Evolutionary conservation across 2,797 vertebrate genomes (phyloP).

Genomic region (Mus caroli): DNA sequence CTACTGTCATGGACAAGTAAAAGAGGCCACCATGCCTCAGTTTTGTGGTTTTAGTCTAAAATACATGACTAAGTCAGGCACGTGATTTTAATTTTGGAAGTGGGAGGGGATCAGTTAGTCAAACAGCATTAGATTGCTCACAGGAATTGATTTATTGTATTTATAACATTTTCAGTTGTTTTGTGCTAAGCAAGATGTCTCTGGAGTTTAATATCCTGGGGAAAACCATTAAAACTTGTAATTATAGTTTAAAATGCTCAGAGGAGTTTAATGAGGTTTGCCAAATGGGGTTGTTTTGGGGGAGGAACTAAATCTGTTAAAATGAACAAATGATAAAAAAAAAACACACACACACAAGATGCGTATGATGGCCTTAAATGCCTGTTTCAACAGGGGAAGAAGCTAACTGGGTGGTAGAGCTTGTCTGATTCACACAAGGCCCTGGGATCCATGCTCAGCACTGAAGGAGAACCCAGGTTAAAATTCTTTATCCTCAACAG

Average conservation of each 20-base stretch:
- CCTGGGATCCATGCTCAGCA: not conserved
- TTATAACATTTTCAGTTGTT: not conserved
- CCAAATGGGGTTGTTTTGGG: not conserved
- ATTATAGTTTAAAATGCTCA: conserved; percentile 36
- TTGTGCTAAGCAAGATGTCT: conserved; percentile 1
- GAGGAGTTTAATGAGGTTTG: conserved; percentile 48
- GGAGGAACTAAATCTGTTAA: conserved; percentile 2
- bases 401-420: not conserved
- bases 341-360: not conserved
- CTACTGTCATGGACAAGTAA: not conserved
- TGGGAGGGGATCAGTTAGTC: not conserved
- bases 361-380: not conserved
- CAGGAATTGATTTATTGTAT: not conserved
- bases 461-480: not conserved
- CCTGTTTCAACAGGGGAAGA: not conserved
- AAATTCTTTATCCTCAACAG: not conserved
- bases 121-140: not conserved
- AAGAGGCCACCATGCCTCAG: not conserved
- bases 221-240: conserved; percentile 31
- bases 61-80: not conserved
- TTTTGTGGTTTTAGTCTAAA: conserved; percentile 32
- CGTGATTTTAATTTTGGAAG: conserved; percentile 19
- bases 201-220: not conserved
- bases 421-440: not conserved
- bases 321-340: not conserved